A percentile compares a stretch with the other conserved stretches of the same genome.
phyloP scores from a whole-genome alignment of 2,888 invertebrate genomes.

The Orgyia antiqua region DNA sequence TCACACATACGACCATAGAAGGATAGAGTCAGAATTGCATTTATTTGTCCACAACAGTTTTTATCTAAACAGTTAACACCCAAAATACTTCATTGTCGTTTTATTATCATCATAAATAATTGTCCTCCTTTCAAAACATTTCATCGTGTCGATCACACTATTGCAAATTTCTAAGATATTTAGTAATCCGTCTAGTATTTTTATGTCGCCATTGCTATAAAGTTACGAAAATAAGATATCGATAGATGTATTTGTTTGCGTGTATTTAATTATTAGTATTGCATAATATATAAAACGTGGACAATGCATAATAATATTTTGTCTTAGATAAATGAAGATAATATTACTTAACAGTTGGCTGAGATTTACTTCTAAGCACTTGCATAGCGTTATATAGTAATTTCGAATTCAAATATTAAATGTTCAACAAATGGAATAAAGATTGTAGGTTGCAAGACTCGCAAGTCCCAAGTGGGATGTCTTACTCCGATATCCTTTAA shows the following conservation, averaged over 20 bases:
- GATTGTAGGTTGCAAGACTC: too few relatives aligned
- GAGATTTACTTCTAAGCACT: too few relatives aligned
- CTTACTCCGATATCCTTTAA: too few relatives aligned
- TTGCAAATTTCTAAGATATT: slow-evolving; percentile 1
- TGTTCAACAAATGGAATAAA: too few relatives aligned
- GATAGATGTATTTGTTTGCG: not conserved
- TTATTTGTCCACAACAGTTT: slow-evolving; percentile 1
- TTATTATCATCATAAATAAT: slow-evolving; percentile 3
- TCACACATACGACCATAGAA: too few relatives aligned
- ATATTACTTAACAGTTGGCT: too few relatives aligned
- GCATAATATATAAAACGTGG: slow-evolving; percentile 1
- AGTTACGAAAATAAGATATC: not conserved
- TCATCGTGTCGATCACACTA: slow-evolving; percentile 2
- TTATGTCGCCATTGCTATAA: slow-evolving; percentile 1
- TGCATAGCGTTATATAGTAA: too few relatives aligned
- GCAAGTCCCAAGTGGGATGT: too few relatives aligned
- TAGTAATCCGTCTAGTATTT: slow-evolving; percentile 2
- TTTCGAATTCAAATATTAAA: too few relatives aligned
- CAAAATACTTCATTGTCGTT: not conserved
- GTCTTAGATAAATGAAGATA: too few relatives aligned
- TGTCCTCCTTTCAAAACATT: slow-evolving; percentile 5
- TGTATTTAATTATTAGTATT: not conserved
- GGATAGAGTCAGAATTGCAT: too few relatives aligned
- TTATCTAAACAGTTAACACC: not conserved
- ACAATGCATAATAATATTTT: too few relatives aligned